Percentiles rank a stretch among this genome's conserved stretches.
Conservation (phyloP, 2,113 vertebrate genomes). For the Melanerpes aurifrons region DNA sequence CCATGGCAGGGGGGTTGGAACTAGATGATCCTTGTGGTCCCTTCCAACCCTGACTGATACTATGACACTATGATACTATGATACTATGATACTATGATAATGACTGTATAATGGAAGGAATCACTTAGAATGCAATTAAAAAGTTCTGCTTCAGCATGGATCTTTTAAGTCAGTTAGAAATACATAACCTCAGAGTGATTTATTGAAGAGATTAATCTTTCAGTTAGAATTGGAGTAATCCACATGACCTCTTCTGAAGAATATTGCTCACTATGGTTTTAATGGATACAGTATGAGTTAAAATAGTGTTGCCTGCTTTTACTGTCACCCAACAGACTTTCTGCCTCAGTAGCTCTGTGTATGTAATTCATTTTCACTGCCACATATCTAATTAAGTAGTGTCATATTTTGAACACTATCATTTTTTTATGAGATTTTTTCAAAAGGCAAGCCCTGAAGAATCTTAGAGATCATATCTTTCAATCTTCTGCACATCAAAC, state of each 20-base stretch:
- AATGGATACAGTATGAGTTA: not conserved
- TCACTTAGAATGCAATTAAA: constrained; percentile 36
- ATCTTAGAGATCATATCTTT: not conserved
- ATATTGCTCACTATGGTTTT: not conserved
- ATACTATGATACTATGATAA: not conserved
- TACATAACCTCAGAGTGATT: constrained; percentile 46
- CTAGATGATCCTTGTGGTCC: no score
- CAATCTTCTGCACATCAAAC: not conserved
- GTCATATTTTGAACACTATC: not conserved
- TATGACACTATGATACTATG: no score
- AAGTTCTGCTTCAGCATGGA: constrained; percentile 23
- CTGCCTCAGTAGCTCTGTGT: not conserved
- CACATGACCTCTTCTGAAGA: constrained; percentile 6
- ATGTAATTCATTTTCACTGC: constrained; percentile 13
- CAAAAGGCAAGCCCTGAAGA: not conserved
- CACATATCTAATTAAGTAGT: not conserved
- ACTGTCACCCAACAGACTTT: not conserved
- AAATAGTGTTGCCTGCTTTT: not conserved
- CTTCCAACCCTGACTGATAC: no score
- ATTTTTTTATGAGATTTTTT: not conserved
- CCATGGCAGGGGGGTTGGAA: no score
- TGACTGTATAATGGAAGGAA: not conserved
- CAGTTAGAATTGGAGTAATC: constrained; percentile 21
- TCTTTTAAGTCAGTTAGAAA: constrained; percentile 21
- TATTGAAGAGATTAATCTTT: constrained; percentile 41